Conservation (phyloP, 2,888 invertebrate species). For the Microplitis manilae region DNA sequence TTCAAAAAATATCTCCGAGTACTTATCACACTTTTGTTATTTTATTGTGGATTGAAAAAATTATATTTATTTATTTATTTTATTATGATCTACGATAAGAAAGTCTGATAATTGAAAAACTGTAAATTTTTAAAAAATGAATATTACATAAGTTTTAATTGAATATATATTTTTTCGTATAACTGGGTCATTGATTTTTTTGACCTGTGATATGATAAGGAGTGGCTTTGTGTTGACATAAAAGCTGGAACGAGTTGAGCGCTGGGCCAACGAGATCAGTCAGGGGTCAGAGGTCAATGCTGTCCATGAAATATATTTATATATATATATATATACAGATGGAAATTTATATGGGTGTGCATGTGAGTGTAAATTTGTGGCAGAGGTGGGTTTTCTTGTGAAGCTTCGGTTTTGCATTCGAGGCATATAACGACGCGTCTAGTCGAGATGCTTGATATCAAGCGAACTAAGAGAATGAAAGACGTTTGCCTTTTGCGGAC, state of each 20-base stretch:
- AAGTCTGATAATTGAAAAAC: no score
- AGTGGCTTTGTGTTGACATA: background rate
- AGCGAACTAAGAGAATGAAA: constrained; percentile 17
- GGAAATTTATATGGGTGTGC: background rate
- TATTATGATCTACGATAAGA: no score
- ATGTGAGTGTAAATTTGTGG: background rate
- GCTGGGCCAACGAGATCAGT: constrained; percentile 10
- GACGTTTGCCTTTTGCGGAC: constrained; percentile 4
- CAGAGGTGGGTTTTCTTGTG: background rate
- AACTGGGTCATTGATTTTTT: constrained; percentile 5
- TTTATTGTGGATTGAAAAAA: no score
- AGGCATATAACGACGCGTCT: constrained; percentile 15
- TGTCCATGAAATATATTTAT: background rate
- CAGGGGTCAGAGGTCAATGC: constrained; percentile 3
- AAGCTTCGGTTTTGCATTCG: constrained; percentile 11
- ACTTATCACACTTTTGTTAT: no score
- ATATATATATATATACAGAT: background rate
- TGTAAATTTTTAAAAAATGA: no score
- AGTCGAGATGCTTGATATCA: constrained; percentile 20
- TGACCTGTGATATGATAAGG: background rate
- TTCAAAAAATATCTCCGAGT: background rate
- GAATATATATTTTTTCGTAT: background rate
- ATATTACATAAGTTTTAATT: background rate
- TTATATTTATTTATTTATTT: no score
- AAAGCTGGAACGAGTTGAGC: background rate